Percentiles rank a stretch among this genome's conserved stretches.
Evolutionary conservation across 1,140 invertebrate species (phyloP).

Genomic region (Pemphigus obesinymphae): DNA sequence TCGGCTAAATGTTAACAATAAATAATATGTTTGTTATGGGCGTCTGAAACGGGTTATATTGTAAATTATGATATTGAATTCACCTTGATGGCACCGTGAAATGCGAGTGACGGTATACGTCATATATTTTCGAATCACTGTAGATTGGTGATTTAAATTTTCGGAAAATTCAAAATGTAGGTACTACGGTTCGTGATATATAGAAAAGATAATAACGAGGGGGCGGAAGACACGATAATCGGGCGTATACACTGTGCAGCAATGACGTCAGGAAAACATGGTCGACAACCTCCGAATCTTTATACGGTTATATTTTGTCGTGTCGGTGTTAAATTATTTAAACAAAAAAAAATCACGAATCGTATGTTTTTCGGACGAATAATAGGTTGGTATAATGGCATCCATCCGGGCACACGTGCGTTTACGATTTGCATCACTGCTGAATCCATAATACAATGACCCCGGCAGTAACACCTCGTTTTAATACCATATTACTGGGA

Average conservation of each 20-base stretch:
- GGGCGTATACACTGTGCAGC: not conserved
- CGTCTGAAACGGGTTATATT: too few species aligned
- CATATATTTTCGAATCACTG: too few species aligned
- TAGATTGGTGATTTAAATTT: too few species aligned
- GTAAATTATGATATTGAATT: too few species aligned
- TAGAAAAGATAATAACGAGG: not conserved
- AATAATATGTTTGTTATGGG: too few species aligned
- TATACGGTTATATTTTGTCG: not conserved
- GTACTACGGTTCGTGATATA: too few species aligned
- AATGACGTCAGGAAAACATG: not conserved
- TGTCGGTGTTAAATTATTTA: not conserved
- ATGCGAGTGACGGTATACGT: too few species aligned
- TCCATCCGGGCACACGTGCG: not conserved
- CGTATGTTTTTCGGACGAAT: not conserved
- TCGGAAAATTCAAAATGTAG: too few species aligned
- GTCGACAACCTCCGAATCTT: not conserved
- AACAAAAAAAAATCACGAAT: not conserved
- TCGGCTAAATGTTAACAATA: too few species aligned
- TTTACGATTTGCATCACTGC: not conserved
- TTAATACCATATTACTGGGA: not conserved
- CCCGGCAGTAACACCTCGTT: slow-evolving; percentile 1
- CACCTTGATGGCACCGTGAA: too few species aligned
- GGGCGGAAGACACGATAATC: not conserved
- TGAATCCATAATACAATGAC: not conserved
- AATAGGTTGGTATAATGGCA: not conserved